Base-by-base conservation (phyloP, 1,140 invertebrate genomes). In the Sipha flava region DNA sequence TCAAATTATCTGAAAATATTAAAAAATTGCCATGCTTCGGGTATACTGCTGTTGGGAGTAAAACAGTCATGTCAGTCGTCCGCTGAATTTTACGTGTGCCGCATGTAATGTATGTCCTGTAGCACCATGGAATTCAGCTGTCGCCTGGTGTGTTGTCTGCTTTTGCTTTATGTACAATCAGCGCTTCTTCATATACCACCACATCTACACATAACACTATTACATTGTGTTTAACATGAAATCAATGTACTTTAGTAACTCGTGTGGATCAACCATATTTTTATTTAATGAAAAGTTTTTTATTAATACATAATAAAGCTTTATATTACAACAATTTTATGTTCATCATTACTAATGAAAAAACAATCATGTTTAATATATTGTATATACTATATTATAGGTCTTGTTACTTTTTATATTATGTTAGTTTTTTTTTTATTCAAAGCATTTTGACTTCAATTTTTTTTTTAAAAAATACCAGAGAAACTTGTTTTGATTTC, bases 41-140 rank as follows among this genome's bases (percentile, higher is more conserved):
- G 34, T 77, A 59, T 29, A 34, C 29, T 57, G 73, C 52, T 77
- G n/a, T 75, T 40, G 70, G 45, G 49, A 54, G 49, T 66, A 73
- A 49, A 37, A 52, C 47, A 18, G 43, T 49, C 31, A 75, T 37
- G 73, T 43, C 73, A 16, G 73, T 77, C 34, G 73, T 77, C 73
- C n/a, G 21, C 73, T 77, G 73, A 77, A 77, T 77, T 77, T 77
- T 77, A 77, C 73, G 73, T 59, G 73, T 77, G 73, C 73, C 73
- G 52, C 73, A 77, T 77, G 37, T 77, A 77, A 77, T 29, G 52
- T 57, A 43, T 43, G 37, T 43, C 52, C 59, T 77, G 73, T 77
- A 77, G 73, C 73, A 77, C 73, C 73, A 77, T 77, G 73, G 73
- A 77, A 77, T 77, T 77, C 73, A 77, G 73, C 73, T 77, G 73